Conservation (phyloP, 1,140 invertebrate genomes). For the Rhopalosiphum maidis region DNA sequence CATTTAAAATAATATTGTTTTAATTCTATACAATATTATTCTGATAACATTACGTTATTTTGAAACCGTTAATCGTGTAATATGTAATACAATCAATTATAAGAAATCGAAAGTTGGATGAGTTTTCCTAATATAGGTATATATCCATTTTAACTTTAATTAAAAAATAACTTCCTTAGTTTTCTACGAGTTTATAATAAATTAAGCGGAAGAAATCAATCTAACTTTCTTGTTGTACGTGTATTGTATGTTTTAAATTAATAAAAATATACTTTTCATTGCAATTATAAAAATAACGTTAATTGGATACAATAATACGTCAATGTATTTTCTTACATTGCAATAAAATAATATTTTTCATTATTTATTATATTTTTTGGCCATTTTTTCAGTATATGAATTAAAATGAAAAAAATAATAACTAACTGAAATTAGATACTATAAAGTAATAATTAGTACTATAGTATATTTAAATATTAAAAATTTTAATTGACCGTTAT, state of each 20-base stretch:
- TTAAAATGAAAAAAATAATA: not conserved
- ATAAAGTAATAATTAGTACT: not conserved
- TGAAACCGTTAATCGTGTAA: not conserved
- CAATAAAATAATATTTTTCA: not conserved
- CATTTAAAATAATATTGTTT: too few species aligned
- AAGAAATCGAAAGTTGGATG: constrained; percentile 11
- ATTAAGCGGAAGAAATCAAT: not conserved
- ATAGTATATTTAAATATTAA: not conserved
- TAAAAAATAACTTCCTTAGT: constrained; percentile 27
- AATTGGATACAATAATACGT: not conserved
- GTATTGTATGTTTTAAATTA: not conserved
- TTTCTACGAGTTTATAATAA: not conserved
- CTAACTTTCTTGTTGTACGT: not conserved
- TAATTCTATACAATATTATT: not conserved
- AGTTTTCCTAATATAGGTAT: constrained; percentile 21
- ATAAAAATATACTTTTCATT: constrained; percentile 21
- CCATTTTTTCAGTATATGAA: not conserved
- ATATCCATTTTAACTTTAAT: not conserved
- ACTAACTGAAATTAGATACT: not conserved
- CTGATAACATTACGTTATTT: not conserved
- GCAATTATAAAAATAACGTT: not conserved
- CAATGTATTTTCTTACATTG: not conserved
- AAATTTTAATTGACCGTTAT: not conserved
- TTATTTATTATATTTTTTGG: not conserved
- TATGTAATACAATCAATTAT: not conserved